Conservation (phyloP, 2,113 vertebrate species). For the Colinus virginianus region DNA sequence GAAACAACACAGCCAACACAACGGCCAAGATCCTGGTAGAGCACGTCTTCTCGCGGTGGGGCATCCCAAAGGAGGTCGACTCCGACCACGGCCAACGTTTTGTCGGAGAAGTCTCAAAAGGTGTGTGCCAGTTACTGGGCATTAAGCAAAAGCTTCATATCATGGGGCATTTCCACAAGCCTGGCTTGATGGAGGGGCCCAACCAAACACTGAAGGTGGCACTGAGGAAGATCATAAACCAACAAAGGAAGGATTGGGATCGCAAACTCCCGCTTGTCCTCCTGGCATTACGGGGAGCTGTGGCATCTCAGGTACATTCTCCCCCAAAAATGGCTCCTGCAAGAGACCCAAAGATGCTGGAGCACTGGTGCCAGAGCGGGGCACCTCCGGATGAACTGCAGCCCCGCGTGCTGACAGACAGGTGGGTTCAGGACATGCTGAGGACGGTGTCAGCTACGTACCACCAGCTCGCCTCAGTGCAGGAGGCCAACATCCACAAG, state of each 20-base stretch:
- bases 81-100: slow-evolving; percentile 19
- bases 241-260: slow-evolving; percentile 65
- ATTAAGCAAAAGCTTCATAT: slow-evolving; percentile 68
- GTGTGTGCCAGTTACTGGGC: slow-evolving; percentile 54
- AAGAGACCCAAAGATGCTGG: background rate
- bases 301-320: background rate
- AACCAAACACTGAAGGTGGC: background rate
- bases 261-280: slow-evolving; percentile 48
- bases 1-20: background rate
- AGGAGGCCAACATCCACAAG: slow-evolving; percentile 40
- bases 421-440: slow-evolving; percentile 57
- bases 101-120: background rate
- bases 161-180: slow-evolving; percentile 33
- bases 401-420: slow-evolving; percentile 53
- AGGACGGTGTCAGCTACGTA: background rate
- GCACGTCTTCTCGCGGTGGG: slow-evolving; percentile 45
- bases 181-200: background rate
- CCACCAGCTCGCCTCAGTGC: background rate
- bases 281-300: slow-evolving; percentile 7
- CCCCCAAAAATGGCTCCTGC: background rate
- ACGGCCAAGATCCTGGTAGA: slow-evolving; percentile 40
- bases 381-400: slow-evolving; percentile 33
- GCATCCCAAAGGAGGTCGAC: slow-evolving; percentile 43
- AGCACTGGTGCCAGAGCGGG: slow-evolving; percentile 55
- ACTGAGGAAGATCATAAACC: slow-evolving; percentile 10